Conservation (phyloP, 1,140 invertebrate species). For the Brevipalpus yothersi region DNA sequence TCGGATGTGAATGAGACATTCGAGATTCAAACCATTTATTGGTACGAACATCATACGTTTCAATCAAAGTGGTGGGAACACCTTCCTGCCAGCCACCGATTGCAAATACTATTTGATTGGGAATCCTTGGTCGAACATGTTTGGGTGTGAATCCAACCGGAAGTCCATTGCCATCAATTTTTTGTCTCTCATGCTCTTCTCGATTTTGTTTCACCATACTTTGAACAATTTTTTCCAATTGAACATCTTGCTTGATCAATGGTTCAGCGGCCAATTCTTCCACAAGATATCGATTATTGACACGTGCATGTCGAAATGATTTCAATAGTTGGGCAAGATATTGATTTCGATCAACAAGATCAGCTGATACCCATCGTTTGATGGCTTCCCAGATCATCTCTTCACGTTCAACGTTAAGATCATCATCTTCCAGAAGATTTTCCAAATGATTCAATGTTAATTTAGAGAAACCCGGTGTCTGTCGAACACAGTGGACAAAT, state of each 20-base stretch:
- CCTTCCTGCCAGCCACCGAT: constrained; percentile 49
- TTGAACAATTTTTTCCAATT: not conserved
- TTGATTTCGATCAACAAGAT: not conserved
- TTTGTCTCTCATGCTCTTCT: not conserved
- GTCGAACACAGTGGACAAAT: not conserved
- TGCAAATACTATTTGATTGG: constrained; percentile 40
- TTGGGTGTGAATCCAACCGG: constrained; percentile 23
- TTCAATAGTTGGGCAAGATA: not conserved
- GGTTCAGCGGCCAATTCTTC: not conserved
- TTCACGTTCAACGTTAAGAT: not conserved
- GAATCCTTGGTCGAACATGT: constrained; percentile 35
- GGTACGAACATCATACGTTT: constrained; percentile 47
- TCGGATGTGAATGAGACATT: constrained; percentile 28
- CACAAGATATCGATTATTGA: not conserved
- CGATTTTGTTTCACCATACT: not conserved
- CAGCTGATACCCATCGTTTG: not conserved
- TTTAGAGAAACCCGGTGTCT: not conserved
- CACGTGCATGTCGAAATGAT: not conserved
- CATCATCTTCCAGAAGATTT: not conserved
- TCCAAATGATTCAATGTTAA: not conserved
- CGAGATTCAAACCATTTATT: constrained; percentile 32
- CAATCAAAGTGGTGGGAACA: constrained; percentile 40
- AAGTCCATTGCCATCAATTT: not conserved
- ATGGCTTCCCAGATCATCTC: constrained; percentile 1
- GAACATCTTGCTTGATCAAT: not conserved